A percentile compares a stretch with the other conserved stretches of the same genome.
Evolutionary conservation across 2,797 vertebrate genomes (phyloP).

Genomic region (Linurgus olivaceus): DNA sequence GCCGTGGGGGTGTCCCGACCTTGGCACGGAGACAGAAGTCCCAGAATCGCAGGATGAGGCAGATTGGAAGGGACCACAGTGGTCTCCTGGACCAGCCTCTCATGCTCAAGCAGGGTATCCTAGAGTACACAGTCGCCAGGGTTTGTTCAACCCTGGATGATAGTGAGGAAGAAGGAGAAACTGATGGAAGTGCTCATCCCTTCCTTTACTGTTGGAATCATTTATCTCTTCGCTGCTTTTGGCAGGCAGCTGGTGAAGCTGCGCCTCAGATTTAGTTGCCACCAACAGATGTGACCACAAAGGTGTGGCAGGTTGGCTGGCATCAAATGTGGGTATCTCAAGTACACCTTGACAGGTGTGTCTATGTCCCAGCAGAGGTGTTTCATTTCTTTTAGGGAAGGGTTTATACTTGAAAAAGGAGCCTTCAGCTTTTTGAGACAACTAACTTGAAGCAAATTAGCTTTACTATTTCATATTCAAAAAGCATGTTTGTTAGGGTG

Average conservation of each 20-base stretch:
- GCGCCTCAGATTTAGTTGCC: neutral
- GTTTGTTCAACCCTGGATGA: neutral
- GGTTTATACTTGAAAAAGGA: neutral
- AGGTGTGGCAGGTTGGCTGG: neutral
- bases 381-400: neutral
- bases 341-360: neutral
- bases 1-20: fast-evolving
- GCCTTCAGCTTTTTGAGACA: neutral
- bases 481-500: neutral
- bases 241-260: neutral
- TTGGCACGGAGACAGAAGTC: neutral
- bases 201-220: neutral
- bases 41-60: neutral
- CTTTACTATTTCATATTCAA: neutral
- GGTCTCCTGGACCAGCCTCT: too few relatives aligned
- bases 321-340: neutral
- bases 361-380: neutral
- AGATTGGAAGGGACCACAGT: too few relatives aligned
- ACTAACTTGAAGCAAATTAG: neutral
- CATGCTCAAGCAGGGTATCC: neutral
- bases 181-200: neutral
- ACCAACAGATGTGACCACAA: too few relatives aligned
- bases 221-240: neutral
- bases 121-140: neutral
- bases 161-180: neutral